Conservation (phyloP, 1,140 invertebrate genomes). For the Metaphire vulgaris region DNA sequence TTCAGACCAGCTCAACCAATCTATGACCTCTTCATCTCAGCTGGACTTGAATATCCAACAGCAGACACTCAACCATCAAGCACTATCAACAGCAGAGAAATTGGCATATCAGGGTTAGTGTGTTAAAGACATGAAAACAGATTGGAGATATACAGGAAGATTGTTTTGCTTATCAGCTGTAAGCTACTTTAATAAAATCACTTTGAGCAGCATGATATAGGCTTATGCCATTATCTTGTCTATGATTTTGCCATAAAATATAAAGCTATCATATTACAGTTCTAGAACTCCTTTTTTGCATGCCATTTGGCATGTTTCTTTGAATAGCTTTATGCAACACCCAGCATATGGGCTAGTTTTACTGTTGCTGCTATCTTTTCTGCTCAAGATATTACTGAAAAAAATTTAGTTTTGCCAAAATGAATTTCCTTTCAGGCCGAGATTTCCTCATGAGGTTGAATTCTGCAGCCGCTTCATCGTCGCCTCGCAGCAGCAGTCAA, state of each 20-base stretch:
- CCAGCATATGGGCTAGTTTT: too few relatives aligned
- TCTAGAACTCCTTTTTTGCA: too few relatives aligned
- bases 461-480: slow-evolving; percentile 38
- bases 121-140: neutral
- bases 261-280: too few relatives aligned
- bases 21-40: neutral
- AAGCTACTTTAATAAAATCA: neutral
- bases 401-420: too few relatives aligned
- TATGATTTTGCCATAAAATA: neutral
- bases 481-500: slow-evolving; percentile 29
- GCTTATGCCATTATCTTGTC: neutral
- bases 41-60: neutral
- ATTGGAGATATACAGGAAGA: neutral
- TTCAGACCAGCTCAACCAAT: neutral
- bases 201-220: neutral
- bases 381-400: too few relatives aligned
- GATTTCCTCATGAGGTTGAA: slow-evolving; percentile 47
- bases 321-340: too few relatives aligned
- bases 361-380: too few relatives aligned
- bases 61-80: neutral
- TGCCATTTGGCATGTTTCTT: too few relatives aligned
- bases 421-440: slow-evolving; percentile 38
- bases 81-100: neutral
- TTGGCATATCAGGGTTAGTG: neutral
- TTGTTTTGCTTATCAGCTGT: neutral